Percentiles rank a stretch among this genome's conserved stretches.
These are phyloP conservation scores for Pristionchus pacificus DNA, from an alignment of 1,140 invertebrate species.

Conservation along the genomic window DNA sequence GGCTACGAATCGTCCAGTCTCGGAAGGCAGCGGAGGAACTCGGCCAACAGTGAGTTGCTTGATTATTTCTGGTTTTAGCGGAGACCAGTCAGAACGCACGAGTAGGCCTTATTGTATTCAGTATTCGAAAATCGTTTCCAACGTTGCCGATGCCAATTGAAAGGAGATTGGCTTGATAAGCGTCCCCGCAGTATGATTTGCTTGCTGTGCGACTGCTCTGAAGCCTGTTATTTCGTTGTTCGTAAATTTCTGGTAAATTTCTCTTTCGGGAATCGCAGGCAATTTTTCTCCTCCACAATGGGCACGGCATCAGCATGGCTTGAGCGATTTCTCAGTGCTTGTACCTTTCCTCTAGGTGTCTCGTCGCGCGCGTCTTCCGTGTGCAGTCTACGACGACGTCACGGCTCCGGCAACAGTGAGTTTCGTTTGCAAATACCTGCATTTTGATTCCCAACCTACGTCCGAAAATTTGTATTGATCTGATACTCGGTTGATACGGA, in stretches of 20 bases:
- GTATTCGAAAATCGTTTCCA: no score
- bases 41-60: background rate
- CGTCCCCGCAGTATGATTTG: no score
- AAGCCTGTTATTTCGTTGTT: no score
- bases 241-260: background rate
- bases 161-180: no score
- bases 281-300: constrained; percentile 3
- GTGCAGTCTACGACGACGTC: constrained; percentile 23
- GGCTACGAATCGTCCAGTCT: background rate
- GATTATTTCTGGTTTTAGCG: no score
- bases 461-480: background rate
- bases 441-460: background rate
- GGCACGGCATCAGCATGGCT: background rate
- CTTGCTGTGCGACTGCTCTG: no score
- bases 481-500: background rate
- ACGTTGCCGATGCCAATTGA: no score
- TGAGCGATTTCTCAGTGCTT: background rate
- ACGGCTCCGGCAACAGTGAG: constrained; percentile 30
- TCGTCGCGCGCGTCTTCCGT: background rate
- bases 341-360: background rate
- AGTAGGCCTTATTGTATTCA: no score
- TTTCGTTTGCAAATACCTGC: background rate
- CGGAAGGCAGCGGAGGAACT: background rate
- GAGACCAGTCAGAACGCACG: no score
- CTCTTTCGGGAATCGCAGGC: no score